These are phyloP conservation scores for Clarias platycephalus DNA, from an alignment of 2,797 vertebrate genomes.

Conservation along the genomic window DNA sequence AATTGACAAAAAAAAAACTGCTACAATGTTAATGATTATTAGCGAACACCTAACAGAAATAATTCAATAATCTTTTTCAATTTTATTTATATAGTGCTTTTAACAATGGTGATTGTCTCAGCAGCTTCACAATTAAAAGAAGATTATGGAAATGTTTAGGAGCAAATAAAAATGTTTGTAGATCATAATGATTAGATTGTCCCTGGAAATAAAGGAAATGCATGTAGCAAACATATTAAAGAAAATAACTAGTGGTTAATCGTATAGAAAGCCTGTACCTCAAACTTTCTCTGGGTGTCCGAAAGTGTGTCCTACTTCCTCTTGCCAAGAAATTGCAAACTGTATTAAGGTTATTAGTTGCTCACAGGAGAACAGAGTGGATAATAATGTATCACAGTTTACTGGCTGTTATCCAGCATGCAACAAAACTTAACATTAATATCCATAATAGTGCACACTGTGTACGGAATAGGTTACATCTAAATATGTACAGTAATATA, in stretches of 20 bases:
- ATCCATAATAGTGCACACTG: conserved; percentile 1
- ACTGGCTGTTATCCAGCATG: neutral
- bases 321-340: neutral
- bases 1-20: neutral
- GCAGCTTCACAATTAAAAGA: too few species aligned
- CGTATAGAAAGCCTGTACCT: neutral
- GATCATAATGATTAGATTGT: too few species aligned
- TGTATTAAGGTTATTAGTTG: conserved; percentile 24
- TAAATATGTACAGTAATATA: too few species aligned
- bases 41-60: too few species aligned
- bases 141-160: too few species aligned
- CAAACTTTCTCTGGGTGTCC: neutral
- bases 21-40: too few species aligned
- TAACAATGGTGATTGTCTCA: too few species aligned
- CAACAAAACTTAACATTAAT: too few species aligned
- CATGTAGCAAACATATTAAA: neutral
- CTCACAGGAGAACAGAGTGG: neutral
- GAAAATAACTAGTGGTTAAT: neutral
- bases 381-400: conserved; percentile 1
- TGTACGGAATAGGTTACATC: neutral
- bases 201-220: neutral
- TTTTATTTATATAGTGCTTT: too few species aligned
- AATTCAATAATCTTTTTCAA: too few species aligned
- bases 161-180: too few species aligned
- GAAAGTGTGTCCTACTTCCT: conserved; percentile 16